Conservation (phyloP, 2,888 invertebrate species). For the Philopedon plagiatum region DNA sequence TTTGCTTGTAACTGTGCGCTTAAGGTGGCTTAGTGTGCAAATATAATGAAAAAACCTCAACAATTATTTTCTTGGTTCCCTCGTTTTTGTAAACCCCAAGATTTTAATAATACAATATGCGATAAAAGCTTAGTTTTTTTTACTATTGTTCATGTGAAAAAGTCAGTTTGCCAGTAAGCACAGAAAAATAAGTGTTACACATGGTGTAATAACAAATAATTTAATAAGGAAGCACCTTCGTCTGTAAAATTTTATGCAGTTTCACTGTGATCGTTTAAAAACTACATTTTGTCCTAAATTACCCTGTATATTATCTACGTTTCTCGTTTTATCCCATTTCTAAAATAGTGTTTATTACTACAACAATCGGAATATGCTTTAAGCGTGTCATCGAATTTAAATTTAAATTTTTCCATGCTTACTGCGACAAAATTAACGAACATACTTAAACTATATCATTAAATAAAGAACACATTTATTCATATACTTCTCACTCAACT, state of each 20-base stretch:
- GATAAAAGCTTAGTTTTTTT: constrained; percentile 22
- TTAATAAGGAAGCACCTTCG: constrained; percentile 20
- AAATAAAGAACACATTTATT: constrained; percentile 61
- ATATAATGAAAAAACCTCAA: constrained; percentile 21
- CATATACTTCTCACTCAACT: constrained; percentile 64
- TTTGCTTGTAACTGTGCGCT: constrained; percentile 26
- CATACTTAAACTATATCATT: constrained; percentile 26
- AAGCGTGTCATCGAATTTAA: not conserved
- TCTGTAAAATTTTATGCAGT: not conserved
- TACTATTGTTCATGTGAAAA: constrained; percentile 33
- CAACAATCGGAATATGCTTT: not conserved
- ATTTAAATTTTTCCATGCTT: constrained; percentile 8
- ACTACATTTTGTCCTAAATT: constrained; percentile 13
- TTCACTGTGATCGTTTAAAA: not conserved
- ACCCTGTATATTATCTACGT: constrained; percentile 19
- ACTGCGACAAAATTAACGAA: constrained; percentile 14
- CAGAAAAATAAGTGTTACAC: constrained; percentile 7
- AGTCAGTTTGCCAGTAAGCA: constrained; percentile 23
- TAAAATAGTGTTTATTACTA: constrained; percentile 14
- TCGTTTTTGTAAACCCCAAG: constrained; percentile 16
- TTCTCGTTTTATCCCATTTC: not conserved
- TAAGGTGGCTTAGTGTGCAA: constrained; percentile 22
- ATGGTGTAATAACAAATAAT: constrained; percentile 2
- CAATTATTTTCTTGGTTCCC: constrained; percentile 17
- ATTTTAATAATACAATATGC: constrained; percentile 17